Evolutionary conservation across 2,888 invertebrate species (phyloP), one percentile per base, ranked within the genome.

Genomic region (Pasiphila rectangulata): DNA sequence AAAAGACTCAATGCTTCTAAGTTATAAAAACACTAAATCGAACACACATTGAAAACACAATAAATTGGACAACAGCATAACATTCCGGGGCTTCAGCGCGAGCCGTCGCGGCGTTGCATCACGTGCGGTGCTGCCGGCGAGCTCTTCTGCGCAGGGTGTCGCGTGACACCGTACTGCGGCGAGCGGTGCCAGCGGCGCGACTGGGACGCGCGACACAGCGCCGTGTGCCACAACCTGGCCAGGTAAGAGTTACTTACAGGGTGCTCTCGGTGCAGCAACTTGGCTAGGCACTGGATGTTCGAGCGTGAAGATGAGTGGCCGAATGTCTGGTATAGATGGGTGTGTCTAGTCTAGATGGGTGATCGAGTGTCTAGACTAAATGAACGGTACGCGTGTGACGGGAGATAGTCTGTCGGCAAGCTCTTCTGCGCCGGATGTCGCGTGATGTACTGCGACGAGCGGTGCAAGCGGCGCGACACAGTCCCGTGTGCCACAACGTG

Each of bases 141-240:
- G 37, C 7, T 61, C 27, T 79, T 50, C 72, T 87, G 86, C 63
- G 61, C 71, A 0, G 63, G 75, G 0, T 87, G 86, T 59, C 73
- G 69, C 12, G 60, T 83, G 38, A 75, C 83, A 27, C 84, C 84
- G 0, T 86, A 85, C 75, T 86, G 86, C 67, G 64, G 72, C 23
- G 15, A 40, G 36, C 29, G 17, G 0, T 86, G 86, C 59, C 86
- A 86, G 71, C 54, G 67, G 0, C 52, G 56, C 0, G 85, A 86
- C 63, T 85, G 85, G 85, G 3, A 10, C 0, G 61, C 53, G 2
- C 49, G 85, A 3, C 86, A 85, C 30, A 57, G 51, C 21, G 46
- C 63, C 4, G 77, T 82, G 1, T 85, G 83, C 51, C 83, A 83
- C 30, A 84, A 84, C 43, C 61, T 83, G 0, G 72, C 72, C 1